Conservation (phyloP, 2,888 invertebrate genomes). For the Coleophora deauratella region DNA sequence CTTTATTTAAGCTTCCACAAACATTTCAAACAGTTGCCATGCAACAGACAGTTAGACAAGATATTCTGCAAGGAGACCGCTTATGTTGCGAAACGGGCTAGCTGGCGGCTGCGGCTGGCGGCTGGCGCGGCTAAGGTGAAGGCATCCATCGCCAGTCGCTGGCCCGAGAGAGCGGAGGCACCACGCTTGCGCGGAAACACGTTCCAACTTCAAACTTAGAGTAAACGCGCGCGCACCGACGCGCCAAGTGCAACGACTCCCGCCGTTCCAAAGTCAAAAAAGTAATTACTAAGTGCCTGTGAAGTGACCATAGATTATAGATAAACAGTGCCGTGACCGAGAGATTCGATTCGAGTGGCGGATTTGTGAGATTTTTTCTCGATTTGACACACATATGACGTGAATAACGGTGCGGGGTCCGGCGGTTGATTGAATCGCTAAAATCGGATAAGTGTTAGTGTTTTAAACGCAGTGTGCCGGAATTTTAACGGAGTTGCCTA, state of each 20-base stretch:
- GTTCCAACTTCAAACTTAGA: conserved; percentile 9
- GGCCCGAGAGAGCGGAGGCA: conserved; percentile 54
- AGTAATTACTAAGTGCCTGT: conserved; percentile 4
- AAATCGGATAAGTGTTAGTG: conserved; percentile 66
- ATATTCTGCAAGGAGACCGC: conserved; percentile 59
- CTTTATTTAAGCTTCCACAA: conserved; percentile 12
- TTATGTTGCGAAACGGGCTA: conserved; percentile 59
- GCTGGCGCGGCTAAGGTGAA: conserved; percentile 46
- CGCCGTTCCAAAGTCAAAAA: conserved; percentile 33
- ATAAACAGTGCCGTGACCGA: conserved; percentile 44
- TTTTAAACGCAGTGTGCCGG: conserved; percentile 57
- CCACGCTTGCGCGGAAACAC: conserved; percentile 41
- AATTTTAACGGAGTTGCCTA: conserved; percentile 71
- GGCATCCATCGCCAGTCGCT: conserved; percentile 53
- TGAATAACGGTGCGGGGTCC: conserved; percentile 66
- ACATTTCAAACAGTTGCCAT: conserved; percentile 52
- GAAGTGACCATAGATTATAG: conserved; percentile 20
- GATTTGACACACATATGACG: conserved; percentile 68
- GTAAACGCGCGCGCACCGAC: conserved; percentile 35
- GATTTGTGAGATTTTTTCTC: conserved; percentile 52
- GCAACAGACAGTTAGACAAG: conserved; percentile 57
- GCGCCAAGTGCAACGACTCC: conserved; percentile 21
- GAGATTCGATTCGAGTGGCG: conserved; percentile 22
- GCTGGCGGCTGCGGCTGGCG: background rate
- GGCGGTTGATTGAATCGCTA: conserved; percentile 61